Percentiles rank a stretch among this genome's conserved stretches.
These are phyloP conservation scores for Callaeas wilsoni DNA, from an alignment of 2,113 vertebrate species.

Conservation along the genomic window DNA sequence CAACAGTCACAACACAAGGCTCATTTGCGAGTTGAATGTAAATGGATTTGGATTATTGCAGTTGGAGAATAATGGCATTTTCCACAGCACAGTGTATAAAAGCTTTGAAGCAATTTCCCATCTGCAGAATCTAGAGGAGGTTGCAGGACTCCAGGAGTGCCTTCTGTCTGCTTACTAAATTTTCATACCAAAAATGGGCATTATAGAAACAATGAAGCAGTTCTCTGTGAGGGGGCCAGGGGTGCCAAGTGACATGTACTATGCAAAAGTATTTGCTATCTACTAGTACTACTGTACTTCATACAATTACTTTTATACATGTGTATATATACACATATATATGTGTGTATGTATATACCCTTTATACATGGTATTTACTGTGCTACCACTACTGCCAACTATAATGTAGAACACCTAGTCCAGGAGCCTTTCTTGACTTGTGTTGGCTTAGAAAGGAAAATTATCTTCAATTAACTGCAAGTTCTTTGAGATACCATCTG, in stretches of 20 bases:
- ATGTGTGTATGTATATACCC: neutral
- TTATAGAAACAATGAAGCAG: neutral
- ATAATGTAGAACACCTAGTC: neutral
- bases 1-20: neutral
- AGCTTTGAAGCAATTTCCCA: constrained; percentile 59
- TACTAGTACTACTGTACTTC: neutral
- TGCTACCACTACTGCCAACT: neutral
- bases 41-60: constrained; percentile 43
- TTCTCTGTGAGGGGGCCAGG: neutral
- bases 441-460: neutral
- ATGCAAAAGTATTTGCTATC: neutral
- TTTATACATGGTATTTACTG: neutral
- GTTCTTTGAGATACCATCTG: neutral
- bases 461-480: neutral
- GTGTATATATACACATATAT: neutral
- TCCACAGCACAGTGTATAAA: neutral
- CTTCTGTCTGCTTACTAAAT: constrained; percentile 54
- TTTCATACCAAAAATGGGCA: constrained; percentile 59
- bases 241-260: neutral
- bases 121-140: constrained; percentile 63
- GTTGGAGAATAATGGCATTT: constrained; percentile 17
- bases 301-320: neutral
- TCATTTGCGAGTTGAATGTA: constrained; percentile 13
- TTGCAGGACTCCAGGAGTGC: constrained; percentile 63
- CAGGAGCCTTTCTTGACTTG: neutral